Evolutionary conservation across 2,888 invertebrate genomes (phyloP), one percentile per base, ranked within the genome.

Genomic region (Cryptus viduatorius): DNA sequence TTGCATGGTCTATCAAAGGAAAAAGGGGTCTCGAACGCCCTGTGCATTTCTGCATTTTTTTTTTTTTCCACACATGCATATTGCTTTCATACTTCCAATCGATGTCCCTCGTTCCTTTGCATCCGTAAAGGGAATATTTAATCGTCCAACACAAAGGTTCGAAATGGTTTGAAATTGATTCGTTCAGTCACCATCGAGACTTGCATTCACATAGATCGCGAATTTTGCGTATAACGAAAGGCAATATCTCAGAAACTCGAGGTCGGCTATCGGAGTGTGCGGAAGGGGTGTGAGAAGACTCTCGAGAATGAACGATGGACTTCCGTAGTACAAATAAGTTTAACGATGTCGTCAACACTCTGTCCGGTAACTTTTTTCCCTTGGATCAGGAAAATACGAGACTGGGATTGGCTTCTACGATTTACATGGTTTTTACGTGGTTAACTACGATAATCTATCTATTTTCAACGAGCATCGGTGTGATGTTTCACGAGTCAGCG

Each of bases 341-440:
- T 1, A 90, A 89, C 53, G 67, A 42, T 1, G 14, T 87, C 4
- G 4, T 84, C 0, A 91, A 90, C 44, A 37, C 37, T 37, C 8
- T 88, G 0, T 87, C 89, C 4, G 89, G 88, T 0, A 89, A 90
- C 53, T 61, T 85, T 37, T 67, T 90, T 0, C 90, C 90, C 0
- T 8, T 87, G 4, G 79, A 64, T 0, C 3, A 29, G 0, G 42
- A 56, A 0, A 24, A 75, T 14, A 69, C 31, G 8, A 72, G 16
- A 12, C 24, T 80, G 12, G 19, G 86, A 0, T 44, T 46, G 0
- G 5, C 7, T 0, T 69, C 31, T 4, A 86, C 56, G 1, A 12
- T 87, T 31, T 89, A 90, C 31, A 46, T 67, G 10, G 16, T 46
- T 5, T 4, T 82, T 10, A 5, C 65, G 0, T 89, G 90, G 90